Conservation (phyloP, 2,888 invertebrate genomes). For the Argyresthia albistria region DNA sequence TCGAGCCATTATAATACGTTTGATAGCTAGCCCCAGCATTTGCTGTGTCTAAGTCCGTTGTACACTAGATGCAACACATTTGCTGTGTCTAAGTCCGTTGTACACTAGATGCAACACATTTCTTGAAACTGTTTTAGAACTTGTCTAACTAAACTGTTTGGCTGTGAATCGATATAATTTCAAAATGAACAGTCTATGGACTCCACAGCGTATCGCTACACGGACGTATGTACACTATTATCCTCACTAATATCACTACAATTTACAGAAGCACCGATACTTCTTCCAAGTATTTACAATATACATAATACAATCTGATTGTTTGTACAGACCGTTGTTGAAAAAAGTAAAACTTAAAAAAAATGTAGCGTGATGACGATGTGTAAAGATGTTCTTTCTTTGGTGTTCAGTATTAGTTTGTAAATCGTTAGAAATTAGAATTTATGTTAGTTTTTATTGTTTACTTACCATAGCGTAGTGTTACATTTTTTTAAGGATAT, state of each 20-base stretch:
- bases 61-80: background rate
- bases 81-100: constrained; percentile 11
- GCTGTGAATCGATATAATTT: constrained; percentile 50
- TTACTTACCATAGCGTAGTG: constrained; percentile 47
- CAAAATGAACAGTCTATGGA: background rate
- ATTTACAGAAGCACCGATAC: background rate
- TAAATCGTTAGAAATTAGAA: constrained; percentile 57
- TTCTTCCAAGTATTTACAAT: background rate
- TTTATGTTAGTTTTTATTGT: constrained; percentile 65
- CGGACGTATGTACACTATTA: background rate
- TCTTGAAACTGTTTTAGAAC: too few relatives aligned
- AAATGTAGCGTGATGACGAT: constrained; percentile 37
- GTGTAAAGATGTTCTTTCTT: constrained; percentile 31
- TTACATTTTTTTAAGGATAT: constrained; percentile 44
- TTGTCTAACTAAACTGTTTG: too few relatives aligned
- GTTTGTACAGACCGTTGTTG: constrained; percentile 53
- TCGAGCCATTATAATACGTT: background rate
- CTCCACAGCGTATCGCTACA: background rate
- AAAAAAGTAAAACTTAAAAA: constrained; percentile 26
- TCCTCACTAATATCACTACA: background rate
- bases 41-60: constrained; percentile 15
- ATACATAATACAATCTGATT: constrained; percentile 24
- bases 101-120: background rate
- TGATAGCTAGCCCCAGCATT: constrained; percentile 34
- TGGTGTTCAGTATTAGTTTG: constrained; percentile 59